phyloP scores from a whole-genome alignment of 2,888 invertebrate species.

The Drosophila limbata region DNA sequence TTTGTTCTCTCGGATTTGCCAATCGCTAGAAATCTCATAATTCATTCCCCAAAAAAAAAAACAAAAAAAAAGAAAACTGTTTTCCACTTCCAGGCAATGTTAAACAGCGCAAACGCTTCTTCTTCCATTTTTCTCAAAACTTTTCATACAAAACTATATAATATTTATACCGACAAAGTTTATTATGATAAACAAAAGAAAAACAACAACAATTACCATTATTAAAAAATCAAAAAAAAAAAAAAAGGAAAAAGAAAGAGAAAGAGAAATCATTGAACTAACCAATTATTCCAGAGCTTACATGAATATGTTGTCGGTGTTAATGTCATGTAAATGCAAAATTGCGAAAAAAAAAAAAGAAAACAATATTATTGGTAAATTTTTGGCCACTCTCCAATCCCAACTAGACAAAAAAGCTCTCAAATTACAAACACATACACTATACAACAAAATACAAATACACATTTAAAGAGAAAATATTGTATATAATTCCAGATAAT shows the following conservation, averaged over 20 bases:
- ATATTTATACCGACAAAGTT: constrained; percentile 20
- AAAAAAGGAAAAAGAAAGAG: not conserved
- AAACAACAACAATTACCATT: not conserved
- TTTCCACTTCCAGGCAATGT: constrained; percentile 25
- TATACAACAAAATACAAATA: constrained; percentile 44
- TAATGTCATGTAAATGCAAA: constrained; percentile 39
- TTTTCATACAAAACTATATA: constrained; percentile 35
- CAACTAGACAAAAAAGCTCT: constrained; percentile 53
- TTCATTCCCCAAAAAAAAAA: not conserved
- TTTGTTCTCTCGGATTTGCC: constrained; percentile 53
- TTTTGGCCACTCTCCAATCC: constrained; percentile 39
- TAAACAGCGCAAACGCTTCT: constrained; percentile 37
- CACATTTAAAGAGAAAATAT: constrained; percentile 40
- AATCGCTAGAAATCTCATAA: constrained; percentile 23
- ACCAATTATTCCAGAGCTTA: constrained; percentile 61
- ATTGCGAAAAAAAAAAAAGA: not conserved
- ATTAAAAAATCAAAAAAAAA: not conserved
- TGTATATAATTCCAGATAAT: constrained; percentile 31
- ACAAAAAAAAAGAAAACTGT: constrained; percentile 8
- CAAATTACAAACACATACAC: constrained; percentile 42
- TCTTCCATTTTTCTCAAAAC: constrained; percentile 38
- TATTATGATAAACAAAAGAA: constrained; percentile 36
- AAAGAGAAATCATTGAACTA: constrained; percentile 22
- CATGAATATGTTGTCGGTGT: constrained; percentile 37
- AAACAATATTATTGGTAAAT: constrained; percentile 23